A percentile compares a stretch with the other conserved stretches of the same genome.
phyloP scores from a whole-genome alignment of 2,888 invertebrate genomes.

The Andrena marginata region DNA sequence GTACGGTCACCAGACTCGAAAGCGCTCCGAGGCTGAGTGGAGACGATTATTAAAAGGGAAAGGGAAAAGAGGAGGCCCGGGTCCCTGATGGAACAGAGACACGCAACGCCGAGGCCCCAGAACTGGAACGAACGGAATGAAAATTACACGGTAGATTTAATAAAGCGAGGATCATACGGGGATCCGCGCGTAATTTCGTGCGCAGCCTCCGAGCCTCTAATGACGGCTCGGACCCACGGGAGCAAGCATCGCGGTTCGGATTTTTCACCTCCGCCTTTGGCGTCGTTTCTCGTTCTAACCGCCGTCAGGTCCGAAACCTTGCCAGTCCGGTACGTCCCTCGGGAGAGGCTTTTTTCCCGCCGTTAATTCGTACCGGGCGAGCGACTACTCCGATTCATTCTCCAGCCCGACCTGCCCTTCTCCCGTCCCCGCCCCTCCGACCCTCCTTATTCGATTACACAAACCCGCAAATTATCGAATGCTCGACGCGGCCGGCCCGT shows the following conservation, averaged over 20 bases:
- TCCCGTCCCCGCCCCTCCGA: not conserved
- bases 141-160: conserved; percentile 74
- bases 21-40: not conserved
- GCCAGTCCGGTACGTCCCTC: not conserved
- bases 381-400: conserved; percentile 12
- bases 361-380: conserved; percentile 32
- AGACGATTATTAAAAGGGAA: conserved; percentile 24
- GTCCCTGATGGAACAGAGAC: conserved; percentile 63
- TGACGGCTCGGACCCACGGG: conserved; percentile 55
- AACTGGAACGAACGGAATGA: conserved; percentile 71
- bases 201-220: conserved; percentile 68
- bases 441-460: conserved; percentile 45
- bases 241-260: conserved; percentile 56
- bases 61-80: conserved; percentile 11
- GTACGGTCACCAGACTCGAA: not conserved
- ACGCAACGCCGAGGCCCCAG: conserved; percentile 51
- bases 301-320: conserved; percentile 11
- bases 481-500: not conserved
- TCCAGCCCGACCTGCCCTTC: not conserved
- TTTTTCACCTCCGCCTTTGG: conserved; percentile 62
- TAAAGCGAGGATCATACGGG: conserved; percentile 70
- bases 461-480: conserved; percentile 48
- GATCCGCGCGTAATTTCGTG: conserved; percentile 71
- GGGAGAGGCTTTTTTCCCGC: conserved; percentile 10
- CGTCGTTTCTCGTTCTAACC: conserved; percentile 20